A percentile compares a stretch with the other conserved stretches of the same genome.
phyloP scores from a whole-genome alignment of 2,888 invertebrate genomes.

The Scaptomyza tumidula region DNA sequence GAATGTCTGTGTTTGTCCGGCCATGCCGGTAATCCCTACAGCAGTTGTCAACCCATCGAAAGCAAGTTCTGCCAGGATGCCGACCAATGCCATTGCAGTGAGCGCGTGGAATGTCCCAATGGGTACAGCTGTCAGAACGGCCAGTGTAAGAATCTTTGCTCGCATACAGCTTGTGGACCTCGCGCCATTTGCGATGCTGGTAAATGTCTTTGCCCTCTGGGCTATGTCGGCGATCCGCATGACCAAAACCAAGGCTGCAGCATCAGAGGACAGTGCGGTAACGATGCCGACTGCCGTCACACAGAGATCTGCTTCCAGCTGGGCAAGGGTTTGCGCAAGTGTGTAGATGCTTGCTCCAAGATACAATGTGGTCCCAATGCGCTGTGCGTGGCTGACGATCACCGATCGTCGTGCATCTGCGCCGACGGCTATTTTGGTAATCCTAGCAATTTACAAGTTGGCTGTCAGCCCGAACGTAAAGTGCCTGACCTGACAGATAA shows the following conservation, averaged over 20 bases:
- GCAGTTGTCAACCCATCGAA: slow-evolving; percentile 90
- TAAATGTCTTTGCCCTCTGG: slow-evolving; percentile 91
- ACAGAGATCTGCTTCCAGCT: slow-evolving; percentile 95
- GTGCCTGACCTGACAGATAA: slow-evolving; percentile 86
- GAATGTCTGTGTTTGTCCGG: slow-evolving; percentile 95
- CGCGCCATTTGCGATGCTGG: slow-evolving; percentile 92
- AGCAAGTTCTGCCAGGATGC: slow-evolving; percentile 90
- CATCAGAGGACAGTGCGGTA: slow-evolving; percentile 90
- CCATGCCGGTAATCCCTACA: slow-evolving; percentile 94
- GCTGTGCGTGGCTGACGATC: slow-evolving; percentile 92
- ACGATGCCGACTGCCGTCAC: slow-evolving; percentile 92
- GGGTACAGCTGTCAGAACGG: slow-evolving; percentile 91
- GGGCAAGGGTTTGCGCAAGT: slow-evolving; percentile 91
- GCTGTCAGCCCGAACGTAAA: slow-evolving; percentile 90
- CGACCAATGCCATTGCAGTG: slow-evolving; percentile 89
- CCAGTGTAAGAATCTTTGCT: slow-evolving; percentile 91
- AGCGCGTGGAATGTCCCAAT: slow-evolving; percentile 89
- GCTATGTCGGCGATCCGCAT: slow-evolving; percentile 90
- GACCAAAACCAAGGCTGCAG: slow-evolving; percentile 90
- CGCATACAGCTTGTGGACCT: slow-evolving; percentile 91
- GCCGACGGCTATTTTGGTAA: slow-evolving; percentile 92
- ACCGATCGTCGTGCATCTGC: slow-evolving; percentile 94
- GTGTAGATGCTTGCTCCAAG: slow-evolving; percentile 94
- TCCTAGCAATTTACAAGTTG: slow-evolving; percentile 91
- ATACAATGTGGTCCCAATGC: slow-evolving; percentile 96